These are phyloP conservation scores for Drosophila tsacasi DNA, from an alignment of 1,140 invertebrate genomes.

Conservation along the genomic window DNA sequence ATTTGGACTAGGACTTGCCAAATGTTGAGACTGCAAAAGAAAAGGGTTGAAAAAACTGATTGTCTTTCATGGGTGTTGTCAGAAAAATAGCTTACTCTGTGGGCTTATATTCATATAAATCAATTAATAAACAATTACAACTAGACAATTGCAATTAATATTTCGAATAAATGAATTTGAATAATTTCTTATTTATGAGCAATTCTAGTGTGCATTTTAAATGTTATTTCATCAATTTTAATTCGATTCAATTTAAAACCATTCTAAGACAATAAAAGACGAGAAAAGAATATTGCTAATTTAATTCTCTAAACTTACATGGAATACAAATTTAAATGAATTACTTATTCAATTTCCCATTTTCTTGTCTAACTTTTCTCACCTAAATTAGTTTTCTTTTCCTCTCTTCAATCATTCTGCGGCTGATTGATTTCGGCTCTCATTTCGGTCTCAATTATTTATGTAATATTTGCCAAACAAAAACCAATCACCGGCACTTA, in stretches of 20 bases:
- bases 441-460: slow-evolving; percentile 30
- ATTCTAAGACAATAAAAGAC: neutral
- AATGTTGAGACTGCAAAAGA: slow-evolving; percentile 9
- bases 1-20: slow-evolving; percentile 59
- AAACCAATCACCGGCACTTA: slow-evolving; percentile 55
- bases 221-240: neutral
- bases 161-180: neutral
- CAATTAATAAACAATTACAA: neutral
- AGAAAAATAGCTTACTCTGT: too few relatives aligned
- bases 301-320: neutral
- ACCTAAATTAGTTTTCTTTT: neutral
- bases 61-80: neutral
- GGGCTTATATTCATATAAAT: neutral
- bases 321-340: neutral
- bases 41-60: neutral
- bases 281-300: too few relatives aligned
- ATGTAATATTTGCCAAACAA: slow-evolving; percentile 47
- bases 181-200: neutral
- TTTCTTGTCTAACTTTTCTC: neutral
- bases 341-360: neutral
- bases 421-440: slow-evolving; percentile 18
- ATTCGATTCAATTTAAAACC: neutral
- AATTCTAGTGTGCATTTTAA: neutral
- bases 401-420: neutral
- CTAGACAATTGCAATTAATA: neutral